Conservation (phyloP, 2,113 vertebrate genomes). For the Corydoras sp. region DNA sequence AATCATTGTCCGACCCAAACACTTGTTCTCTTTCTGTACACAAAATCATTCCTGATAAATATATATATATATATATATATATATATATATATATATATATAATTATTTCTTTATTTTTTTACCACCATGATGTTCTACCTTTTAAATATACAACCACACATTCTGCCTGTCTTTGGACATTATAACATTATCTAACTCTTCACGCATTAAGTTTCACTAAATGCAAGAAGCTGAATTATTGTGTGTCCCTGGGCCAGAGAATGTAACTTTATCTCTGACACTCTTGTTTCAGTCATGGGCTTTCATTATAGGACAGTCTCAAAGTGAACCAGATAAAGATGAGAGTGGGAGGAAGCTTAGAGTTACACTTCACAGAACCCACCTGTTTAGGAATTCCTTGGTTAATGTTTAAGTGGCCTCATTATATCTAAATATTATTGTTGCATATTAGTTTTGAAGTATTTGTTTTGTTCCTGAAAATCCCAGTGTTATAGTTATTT, state of each 20-base stretch:
- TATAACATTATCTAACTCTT: too few relatives aligned
- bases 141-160: too few relatives aligned
- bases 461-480: too few relatives aligned
- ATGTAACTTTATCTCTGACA: conserved; percentile 22
- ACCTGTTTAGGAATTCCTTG: not conserved
- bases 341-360: conserved; percentile 11
- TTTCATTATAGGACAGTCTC: conserved; percentile 15
- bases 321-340: conserved; percentile 21
- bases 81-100: too few relatives aligned
- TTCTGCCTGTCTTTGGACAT: too few relatives aligned
- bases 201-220: not conserved
- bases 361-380: conserved; percentile 10
- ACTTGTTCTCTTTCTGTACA: not conserved
- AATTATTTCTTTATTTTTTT: too few relatives aligned
- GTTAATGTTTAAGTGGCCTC: not conserved
- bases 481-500: too few relatives aligned
- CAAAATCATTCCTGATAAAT: too few relatives aligned
- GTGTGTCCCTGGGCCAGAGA: not conserved
- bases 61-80: too few relatives aligned
- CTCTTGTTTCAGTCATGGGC: conserved; percentile 17
- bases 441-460: too few relatives aligned
- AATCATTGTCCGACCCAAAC: conserved; percentile 14
- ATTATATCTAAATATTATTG: too few relatives aligned
- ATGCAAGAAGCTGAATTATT: conserved; percentile 6
- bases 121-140: too few relatives aligned